These are phyloP conservation scores for Lutjanus campechanus DNA, from an alignment of 2,797 vertebrate species.

Conservation along the genomic window DNA sequence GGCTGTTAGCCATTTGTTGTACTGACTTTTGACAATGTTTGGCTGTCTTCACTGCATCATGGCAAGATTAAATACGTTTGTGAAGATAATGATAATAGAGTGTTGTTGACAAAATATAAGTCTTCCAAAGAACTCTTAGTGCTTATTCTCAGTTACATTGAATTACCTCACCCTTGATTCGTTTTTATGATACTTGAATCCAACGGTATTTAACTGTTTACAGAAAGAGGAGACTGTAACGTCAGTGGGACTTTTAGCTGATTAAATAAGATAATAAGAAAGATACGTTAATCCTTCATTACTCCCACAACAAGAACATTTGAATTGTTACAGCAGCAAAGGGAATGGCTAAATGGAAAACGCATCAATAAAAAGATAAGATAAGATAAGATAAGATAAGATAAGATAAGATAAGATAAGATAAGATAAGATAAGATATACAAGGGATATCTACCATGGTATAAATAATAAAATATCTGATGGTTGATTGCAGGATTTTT, in stretches of 20 bases:
- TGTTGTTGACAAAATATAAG: not conserved
- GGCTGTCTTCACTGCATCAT: not conserved
- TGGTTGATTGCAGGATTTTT: no score
- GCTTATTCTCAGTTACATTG: not conserved
- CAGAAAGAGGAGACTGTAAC: not conserved
- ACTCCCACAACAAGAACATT: no score
- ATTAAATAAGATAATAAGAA: no score
- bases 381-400: no score
- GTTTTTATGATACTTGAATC: not conserved
- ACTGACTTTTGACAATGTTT: conserved; percentile 9
- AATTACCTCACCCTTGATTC: not conserved
- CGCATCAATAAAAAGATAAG: no score
- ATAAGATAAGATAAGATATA: not conserved
- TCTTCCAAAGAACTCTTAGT: not conserved
- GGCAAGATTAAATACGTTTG: not conserved
- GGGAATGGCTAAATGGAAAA: no score
- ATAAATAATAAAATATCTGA: not conserved
- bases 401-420: no score
- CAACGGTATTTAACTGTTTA: not conserved
- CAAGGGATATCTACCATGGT: not conserved
- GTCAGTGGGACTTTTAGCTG: not conserved
- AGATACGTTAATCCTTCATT: no score
- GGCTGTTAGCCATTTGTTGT: conserved; percentile 24
- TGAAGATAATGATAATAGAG: not conserved
- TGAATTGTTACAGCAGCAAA: no score